phyloP scores from a whole-genome alignment of 2,113 vertebrate species.

The Lycocorax pyrrhopterus region DNA sequence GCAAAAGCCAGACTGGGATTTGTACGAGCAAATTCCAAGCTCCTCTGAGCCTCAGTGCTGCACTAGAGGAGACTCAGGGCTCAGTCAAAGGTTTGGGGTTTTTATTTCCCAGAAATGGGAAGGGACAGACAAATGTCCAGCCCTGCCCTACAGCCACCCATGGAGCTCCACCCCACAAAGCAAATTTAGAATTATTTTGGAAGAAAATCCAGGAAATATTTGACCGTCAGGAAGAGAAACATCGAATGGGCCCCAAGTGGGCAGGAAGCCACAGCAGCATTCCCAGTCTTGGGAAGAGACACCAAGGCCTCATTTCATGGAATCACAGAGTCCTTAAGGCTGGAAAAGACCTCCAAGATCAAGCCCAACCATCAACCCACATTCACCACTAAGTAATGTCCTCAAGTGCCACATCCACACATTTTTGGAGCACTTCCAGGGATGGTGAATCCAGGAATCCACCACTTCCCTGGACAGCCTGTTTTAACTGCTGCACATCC shows the following conservation, averaged over 20 bases:
- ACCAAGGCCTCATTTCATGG: neutral
- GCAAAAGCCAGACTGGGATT: neutral
- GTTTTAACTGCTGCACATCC: neutral
- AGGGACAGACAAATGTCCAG: neutral
- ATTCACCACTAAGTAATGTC: rapidly evolving
- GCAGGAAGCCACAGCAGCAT: neutral
- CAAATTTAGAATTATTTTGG: rapidly evolving
- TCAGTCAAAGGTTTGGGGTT: neutral
- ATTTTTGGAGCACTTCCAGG: neutral
- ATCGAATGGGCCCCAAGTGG: rapidly evolving
- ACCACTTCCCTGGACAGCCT: neutral
- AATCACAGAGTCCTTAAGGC: too few species aligned
- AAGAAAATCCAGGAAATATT: neutral
- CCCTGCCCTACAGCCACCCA: neutral
- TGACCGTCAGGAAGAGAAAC: neutral
- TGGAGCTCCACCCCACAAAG: neutral
- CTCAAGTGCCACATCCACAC: neutral
- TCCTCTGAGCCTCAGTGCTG: neutral
- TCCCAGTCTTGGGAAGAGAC: neutral
- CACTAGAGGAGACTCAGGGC: neutral
- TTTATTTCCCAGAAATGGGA: neutral
- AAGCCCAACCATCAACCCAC: neutral
- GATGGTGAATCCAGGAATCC: neutral
- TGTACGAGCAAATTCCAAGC: neutral
- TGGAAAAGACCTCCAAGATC: neutral